Conservation (phyloP, 1,140 invertebrate species). For the Heliothis subflexa region DNA sequence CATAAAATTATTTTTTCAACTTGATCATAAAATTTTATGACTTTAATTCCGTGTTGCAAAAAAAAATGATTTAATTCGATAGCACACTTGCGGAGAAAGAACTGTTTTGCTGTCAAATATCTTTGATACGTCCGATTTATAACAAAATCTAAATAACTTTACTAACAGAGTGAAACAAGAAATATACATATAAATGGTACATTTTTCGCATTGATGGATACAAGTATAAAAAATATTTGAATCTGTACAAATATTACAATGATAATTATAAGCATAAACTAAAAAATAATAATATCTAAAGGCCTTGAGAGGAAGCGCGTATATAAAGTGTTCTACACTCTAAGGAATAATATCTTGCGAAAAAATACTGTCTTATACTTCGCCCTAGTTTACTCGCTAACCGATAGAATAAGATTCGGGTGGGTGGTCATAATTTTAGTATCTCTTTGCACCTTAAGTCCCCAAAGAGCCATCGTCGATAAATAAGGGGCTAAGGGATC, state of each 20-base stretch:
- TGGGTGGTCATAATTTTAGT: conserved; percentile 11
- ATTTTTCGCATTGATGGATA: too few relatives aligned
- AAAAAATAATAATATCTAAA: too few relatives aligned
- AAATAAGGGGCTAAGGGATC: conserved; percentile 31
- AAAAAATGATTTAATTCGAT: conserved; percentile 11
- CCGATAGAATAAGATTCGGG: neutral
- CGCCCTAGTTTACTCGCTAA: neutral
- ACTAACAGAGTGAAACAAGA: too few relatives aligned
- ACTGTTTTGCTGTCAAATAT: neutral
- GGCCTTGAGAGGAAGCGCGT: too few relatives aligned
- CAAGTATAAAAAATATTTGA: neutral
- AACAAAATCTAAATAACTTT: too few relatives aligned
- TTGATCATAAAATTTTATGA: conserved; percentile 19
- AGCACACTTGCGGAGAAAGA: neutral
- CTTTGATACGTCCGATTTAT: too few relatives aligned
- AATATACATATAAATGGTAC: too few relatives aligned
- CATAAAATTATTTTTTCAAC: conserved; percentile 1
- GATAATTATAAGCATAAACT: too few relatives aligned
- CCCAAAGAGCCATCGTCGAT: conserved; percentile 23
- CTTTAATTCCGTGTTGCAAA: neutral
- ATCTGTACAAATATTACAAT: neutral
- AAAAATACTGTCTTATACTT: neutral
- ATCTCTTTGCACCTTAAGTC: neutral
- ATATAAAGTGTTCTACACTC: too few relatives aligned
- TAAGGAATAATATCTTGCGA: neutral